Conservation (phyloP, 2,888 invertebrate genomes). For the Pristionchus maxplancki region DNA sequence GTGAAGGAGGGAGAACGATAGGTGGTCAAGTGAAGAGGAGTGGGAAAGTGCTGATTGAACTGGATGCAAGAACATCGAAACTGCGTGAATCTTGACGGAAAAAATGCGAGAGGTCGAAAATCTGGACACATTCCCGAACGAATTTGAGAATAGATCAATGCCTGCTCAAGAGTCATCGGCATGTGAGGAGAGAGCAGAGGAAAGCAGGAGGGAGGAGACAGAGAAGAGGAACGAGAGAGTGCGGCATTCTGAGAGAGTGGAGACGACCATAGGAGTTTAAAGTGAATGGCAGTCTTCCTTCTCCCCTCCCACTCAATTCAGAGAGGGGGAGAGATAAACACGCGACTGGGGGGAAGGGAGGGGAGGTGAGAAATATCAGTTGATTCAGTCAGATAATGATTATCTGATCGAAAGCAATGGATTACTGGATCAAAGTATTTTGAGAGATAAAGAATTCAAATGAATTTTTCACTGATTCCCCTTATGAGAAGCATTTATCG, state of each 20-base stretch:
- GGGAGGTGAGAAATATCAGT: conserved; percentile 25
- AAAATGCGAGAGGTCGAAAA: neutral
- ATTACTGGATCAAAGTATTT: no score
- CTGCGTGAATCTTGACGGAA: neutral
- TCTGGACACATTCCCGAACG: neutral
- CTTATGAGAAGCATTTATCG: no score
- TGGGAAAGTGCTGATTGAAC: neutral
- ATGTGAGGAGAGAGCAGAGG: neutral
- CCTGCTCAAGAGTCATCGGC: neutral
- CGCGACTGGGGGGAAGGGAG: neutral
- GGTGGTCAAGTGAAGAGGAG: conserved; percentile 13
- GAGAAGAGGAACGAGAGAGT: conserved; percentile 23
- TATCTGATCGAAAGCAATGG: neutral
- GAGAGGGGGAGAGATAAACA: conserved; percentile 46
- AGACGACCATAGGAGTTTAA: conserved; percentile 44
- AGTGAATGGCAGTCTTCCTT: conserved; percentile 52
- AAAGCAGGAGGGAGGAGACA: conserved; percentile 11
- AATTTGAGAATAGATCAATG: conserved; percentile 18
- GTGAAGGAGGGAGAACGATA: neutral
- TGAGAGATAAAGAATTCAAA: no score
- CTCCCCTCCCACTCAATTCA: conserved; percentile 51
- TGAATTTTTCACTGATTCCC: no score
- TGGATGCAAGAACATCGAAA: no score
- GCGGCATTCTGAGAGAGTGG: conserved; percentile 18
- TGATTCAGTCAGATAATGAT: neutral